phyloP scores from a whole-genome alignment of 2,113 vertebrate species.

The Picathartes gymnocephalus region DNA sequence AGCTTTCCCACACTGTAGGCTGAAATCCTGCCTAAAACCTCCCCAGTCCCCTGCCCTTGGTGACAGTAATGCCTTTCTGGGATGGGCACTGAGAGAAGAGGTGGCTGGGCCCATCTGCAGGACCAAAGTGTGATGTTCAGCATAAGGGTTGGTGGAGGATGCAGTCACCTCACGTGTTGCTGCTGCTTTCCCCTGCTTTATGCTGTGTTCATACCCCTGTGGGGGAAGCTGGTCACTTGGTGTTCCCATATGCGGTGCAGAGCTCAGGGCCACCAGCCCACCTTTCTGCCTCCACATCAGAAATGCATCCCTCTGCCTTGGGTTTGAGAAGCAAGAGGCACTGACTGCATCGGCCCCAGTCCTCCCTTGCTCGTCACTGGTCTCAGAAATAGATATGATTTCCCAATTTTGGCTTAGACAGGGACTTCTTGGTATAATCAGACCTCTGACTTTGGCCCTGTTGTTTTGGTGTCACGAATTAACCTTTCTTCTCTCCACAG shows the following conservation, averaged over 20 bases:
- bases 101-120: background rate
- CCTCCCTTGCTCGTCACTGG: background rate
- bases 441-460: background rate
- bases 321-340: background rate
- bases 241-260: background rate
- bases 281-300: background rate
- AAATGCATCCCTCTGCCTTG: background rate
- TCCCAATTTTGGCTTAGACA: background rate
- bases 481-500: background rate
- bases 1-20: background rate
- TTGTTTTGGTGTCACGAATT: background rate
- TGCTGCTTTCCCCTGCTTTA: background rate
- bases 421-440: background rate
- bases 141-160: background rate
- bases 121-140: background rate
- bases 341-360: background rate
- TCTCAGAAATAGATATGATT: background rate
- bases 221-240: background rate
- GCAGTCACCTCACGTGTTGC: background rate
- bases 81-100: background rate
- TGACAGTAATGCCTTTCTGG: background rate
- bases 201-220: fast-evolving
- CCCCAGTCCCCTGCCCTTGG: background rate
- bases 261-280: background rate
- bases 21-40: background rate